Evolutionary conservation across 2,888 invertebrate genomes (phyloP).

Genomic region (Sarcophaga carnaria): DNA sequence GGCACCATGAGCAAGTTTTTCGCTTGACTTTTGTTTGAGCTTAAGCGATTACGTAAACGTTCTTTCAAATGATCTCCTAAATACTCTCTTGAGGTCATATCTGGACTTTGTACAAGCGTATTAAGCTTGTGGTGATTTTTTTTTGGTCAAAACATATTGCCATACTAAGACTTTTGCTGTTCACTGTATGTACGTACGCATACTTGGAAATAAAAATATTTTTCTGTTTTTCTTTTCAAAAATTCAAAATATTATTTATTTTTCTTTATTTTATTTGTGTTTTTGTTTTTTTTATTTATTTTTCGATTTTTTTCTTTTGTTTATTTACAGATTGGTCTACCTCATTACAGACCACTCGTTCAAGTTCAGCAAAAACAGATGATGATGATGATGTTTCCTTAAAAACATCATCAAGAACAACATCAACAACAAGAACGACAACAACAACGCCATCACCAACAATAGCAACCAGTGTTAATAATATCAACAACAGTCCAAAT

Average conservation of each 20-base stretch:
- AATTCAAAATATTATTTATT: not conserved
- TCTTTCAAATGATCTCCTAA: too few relatives aligned
- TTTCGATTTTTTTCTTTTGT: not conserved
- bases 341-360: slow-evolving; percentile 60
- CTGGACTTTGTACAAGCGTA: too few relatives aligned
- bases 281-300: slow-evolving; percentile 12
- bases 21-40: too few relatives aligned
- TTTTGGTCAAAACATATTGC: too few relatives aligned
- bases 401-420: not conserved
- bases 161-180: too few relatives aligned
- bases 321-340: slow-evolving; percentile 70
- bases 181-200: not conserved
- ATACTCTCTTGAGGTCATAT: too few relatives aligned
- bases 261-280: not conserved
- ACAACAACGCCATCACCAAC: slow-evolving; percentile 33
- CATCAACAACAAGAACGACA: slow-evolving; percentile 7
- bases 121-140: too few relatives aligned
- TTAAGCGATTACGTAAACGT: too few relatives aligned
- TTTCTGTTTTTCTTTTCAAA: not conserved
- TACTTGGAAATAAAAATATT: not conserved
- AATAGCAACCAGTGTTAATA: slow-evolving; percentile 27
- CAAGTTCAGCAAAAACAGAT: slow-evolving; percentile 43
- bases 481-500: slow-evolving; percentile 50
- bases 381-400: not conserved
- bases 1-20: too few relatives aligned